phyloP scores from a whole-genome alignment of 1,140 invertebrate species.

The Drosophila sp. region DNA sequence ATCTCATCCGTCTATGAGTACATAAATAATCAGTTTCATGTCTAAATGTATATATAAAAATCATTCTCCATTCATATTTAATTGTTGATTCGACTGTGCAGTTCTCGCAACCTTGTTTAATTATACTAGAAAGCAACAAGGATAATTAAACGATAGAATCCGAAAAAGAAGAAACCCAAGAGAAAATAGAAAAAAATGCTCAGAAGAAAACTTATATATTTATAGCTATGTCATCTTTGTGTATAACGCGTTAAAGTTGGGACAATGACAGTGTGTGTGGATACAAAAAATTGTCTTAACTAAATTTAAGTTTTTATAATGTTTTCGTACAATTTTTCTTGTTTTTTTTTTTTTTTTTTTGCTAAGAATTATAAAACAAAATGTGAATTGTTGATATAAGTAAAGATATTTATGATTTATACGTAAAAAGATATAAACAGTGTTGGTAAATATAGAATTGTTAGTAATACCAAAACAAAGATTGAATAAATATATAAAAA shows the following conservation, averaged over 20 bases:
- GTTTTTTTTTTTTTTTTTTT: constrained; percentile 38
- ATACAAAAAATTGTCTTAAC: constrained; percentile 66
- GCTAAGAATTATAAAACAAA: constrained; percentile 57
- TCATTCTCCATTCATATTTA: background rate
- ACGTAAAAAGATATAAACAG: constrained; percentile 3
- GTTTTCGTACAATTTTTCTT: constrained; percentile 14
- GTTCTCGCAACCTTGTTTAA: constrained; percentile 29
- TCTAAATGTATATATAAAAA: too few species aligned
- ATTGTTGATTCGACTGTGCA: background rate
- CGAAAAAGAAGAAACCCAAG: background rate
- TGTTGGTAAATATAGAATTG: constrained; percentile 17
- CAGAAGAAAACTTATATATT: constrained; percentile 13
- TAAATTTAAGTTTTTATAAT: constrained; percentile 58
- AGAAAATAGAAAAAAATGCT: constrained; percentile 3
- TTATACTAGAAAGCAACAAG: constrained; percentile 58
- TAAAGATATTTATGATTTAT: background rate
- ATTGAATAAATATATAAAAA: constrained; percentile 40
- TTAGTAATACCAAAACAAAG: background rate
- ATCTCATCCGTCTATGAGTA: too few species aligned
- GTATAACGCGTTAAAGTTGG: constrained; percentile 9
- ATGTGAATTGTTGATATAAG: constrained; percentile 10
- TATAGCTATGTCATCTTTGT: too few species aligned
- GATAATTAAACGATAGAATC: background rate
- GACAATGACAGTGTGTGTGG: constrained; percentile 9
- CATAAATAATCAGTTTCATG: too few species aligned